A percentile compares a stretch with the other conserved stretches of the same genome.
Conservation (phyloP, 2,113 vertebrate genomes). For the Xyrauchen texanus region DNA sequence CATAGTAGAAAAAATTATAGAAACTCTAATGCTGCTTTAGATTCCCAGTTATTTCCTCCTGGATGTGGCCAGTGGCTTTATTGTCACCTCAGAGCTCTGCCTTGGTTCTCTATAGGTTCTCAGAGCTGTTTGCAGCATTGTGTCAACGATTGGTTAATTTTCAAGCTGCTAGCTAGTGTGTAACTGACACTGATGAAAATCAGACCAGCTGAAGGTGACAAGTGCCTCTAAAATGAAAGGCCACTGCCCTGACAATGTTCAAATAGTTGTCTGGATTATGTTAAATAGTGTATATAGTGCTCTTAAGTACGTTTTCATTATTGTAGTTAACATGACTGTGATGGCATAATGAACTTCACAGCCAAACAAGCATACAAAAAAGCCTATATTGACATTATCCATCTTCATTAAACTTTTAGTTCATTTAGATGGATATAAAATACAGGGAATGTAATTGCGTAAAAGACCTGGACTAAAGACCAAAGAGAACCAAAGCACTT, state of each 20-base stretch:
- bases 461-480: not conserved
- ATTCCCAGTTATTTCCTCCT: not conserved
- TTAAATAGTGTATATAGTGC: no score
- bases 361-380: no score
- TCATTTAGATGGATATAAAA: no score
- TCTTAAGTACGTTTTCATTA: no score
- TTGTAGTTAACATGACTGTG: no score
- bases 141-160: conserved; percentile 15
- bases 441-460: not conserved
- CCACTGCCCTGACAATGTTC: no score
- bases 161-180: conserved; percentile 1
- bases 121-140: not conserved
- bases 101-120: conserved; percentile 39
- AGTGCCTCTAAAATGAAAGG: not conserved
- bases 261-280: no score
- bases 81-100: not conserved
- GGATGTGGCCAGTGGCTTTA: not conserved
- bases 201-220: conserved; percentile 24
- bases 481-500: not conserved
- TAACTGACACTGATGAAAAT: not conserved
- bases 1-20: no score
- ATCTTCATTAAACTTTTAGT: no score
- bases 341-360: no score
- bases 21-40: not conserved
- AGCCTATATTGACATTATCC: no score